A percentile compares a stretch with the other conserved stretches of the same genome.
Evolutionary conservation across 2,888 invertebrate genomes (phyloP).

Genomic region (Rutpela maculata): DNA sequence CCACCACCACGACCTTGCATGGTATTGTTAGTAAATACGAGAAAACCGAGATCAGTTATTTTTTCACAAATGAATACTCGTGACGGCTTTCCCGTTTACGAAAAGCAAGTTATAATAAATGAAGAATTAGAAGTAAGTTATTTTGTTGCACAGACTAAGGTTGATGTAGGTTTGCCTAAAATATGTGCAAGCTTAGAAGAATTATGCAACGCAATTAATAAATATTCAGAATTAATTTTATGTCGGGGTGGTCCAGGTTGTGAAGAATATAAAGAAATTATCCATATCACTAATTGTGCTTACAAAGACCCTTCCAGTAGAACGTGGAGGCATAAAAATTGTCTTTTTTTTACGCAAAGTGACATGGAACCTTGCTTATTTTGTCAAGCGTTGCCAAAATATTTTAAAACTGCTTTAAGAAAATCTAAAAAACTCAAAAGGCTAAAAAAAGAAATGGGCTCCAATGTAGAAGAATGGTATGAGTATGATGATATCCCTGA

Average conservation of each 20-base stretch:
- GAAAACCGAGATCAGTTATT: neutral
- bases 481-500: neutral
- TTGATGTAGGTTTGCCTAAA: neutral
- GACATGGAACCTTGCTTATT: neutral
- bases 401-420: neutral
- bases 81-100: neutral
- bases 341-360: neutral
- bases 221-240: neutral
- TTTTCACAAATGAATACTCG: constrained; percentile 1
- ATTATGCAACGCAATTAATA: neutral
- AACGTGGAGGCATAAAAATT: constrained; percentile 4
- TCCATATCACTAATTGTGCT: neutral
- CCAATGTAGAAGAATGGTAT: neutral
- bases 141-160: neutral
- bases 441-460: neutral
- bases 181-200: neutral
- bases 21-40: neutral
- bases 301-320: neutral
- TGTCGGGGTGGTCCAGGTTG: neutral
- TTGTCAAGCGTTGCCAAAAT: neutral
- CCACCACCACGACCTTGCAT: neutral
- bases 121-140: neutral
- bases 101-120: neutral
- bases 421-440: neutral
- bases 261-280: neutral